Conservation (phyloP, 2,888 invertebrate genomes). For the Mythimna loreyi region DNA sequence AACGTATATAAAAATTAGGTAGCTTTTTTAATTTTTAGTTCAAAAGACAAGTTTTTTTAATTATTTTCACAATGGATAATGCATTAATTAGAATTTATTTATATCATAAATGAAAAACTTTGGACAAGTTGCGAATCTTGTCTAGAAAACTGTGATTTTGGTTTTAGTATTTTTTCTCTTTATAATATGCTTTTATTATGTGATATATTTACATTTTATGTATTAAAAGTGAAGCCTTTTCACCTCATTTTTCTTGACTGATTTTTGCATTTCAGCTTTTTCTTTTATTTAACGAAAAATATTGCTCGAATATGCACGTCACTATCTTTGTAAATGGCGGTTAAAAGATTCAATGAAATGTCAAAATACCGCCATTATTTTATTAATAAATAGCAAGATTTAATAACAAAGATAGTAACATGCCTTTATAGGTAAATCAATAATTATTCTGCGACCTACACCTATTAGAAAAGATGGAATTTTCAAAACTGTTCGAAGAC, state of each 20-base stretch:
- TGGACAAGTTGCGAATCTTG: constrained; percentile 87
- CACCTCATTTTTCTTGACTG: constrained; percentile 77
- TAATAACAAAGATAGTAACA: constrained; percentile 45
- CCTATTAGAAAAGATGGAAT: constrained; percentile 60
- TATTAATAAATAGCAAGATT: constrained; percentile 26
- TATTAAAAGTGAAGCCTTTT: constrained; percentile 77
- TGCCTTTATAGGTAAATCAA: constrained; percentile 42
- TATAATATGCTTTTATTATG: constrained; percentile 85
- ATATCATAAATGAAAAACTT: constrained; percentile 80
- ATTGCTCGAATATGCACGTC: constrained; percentile 50
- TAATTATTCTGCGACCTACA: constrained; percentile 59
- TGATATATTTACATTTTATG: constrained; percentile 84
- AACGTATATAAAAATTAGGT: constrained; percentile 84
- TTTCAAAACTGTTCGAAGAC: constrained; percentile 39
- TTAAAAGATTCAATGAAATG: constrained; percentile 19
- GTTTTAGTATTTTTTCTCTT: constrained; percentile 87
- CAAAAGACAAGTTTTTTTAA: constrained; percentile 86
- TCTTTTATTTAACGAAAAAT: constrained; percentile 58
- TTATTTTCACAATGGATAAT: constrained; percentile 78
- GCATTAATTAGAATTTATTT: constrained; percentile 86
- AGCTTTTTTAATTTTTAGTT: constrained; percentile 82
- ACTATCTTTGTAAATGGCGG: constrained; percentile 53
- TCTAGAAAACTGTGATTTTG: constrained; percentile 89
- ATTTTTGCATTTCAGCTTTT: constrained; percentile 80
- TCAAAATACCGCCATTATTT: constrained; percentile 25